These are phyloP conservation scores for Cephalopholis sonnerati DNA, from an alignment of 2,113 vertebrate species.

Conservation along the genomic window DNA sequence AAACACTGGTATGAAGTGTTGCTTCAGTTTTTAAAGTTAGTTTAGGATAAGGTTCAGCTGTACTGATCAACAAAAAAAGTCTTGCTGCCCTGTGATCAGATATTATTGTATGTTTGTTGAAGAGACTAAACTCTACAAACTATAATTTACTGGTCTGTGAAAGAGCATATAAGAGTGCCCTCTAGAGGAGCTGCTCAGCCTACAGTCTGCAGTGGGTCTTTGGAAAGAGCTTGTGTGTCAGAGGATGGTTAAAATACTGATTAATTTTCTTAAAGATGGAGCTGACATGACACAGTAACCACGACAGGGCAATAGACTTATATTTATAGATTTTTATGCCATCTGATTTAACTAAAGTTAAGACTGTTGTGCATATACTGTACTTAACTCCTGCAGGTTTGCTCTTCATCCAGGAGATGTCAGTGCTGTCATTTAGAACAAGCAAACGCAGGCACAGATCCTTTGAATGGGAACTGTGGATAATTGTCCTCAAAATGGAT, in stretches of 20 bases:
- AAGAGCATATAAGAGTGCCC: slow-evolving; percentile 7
- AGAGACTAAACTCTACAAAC: background rate
- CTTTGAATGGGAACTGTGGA: background rate
- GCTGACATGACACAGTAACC: background rate
- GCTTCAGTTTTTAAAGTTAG: no score
- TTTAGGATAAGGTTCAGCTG: background rate
- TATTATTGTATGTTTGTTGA: background rate
- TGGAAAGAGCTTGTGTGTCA: background rate
- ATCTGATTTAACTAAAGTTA: no score
- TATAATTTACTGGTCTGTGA: background rate
- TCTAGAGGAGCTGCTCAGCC: slow-evolving; percentile 18
- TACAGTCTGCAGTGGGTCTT: background rate
- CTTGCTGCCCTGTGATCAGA: background rate
- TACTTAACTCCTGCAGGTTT: background rate
- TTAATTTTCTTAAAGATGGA: background rate
- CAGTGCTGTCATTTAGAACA: slow-evolving; percentile 24
- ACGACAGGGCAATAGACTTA: background rate
- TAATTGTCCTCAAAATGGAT: slow-evolving; percentile 28
- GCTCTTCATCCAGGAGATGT: slow-evolving; percentile 63
- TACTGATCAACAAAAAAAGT: background rate
- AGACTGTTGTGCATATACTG: background rate
- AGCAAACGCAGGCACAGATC: background rate
- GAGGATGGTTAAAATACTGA: background rate
- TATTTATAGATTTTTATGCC: no score
- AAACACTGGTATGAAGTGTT: background rate